Evolutionary conservation across 2,888 invertebrate species (phyloP).

Genomic region (Polietes domitor): DNA sequence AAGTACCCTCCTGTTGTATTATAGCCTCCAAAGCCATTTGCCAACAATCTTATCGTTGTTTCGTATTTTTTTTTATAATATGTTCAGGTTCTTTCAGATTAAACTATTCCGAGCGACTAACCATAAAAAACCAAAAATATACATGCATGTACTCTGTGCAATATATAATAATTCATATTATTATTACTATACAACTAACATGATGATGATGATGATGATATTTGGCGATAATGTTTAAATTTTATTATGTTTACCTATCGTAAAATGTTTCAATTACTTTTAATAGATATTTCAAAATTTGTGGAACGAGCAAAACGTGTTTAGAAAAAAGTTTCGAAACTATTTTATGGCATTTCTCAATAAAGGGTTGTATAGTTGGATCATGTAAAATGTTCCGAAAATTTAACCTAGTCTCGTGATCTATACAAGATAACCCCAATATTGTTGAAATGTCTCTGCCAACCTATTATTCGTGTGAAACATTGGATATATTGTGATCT

Average conservation of each 20-base stretch:
- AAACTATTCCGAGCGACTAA: slow-evolving; percentile 31
- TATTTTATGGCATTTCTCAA: no score
- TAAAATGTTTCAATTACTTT: slow-evolving; percentile 53
- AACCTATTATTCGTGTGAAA: no score
- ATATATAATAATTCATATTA: slow-evolving; percentile 13
- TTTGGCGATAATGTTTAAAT: slow-evolving; percentile 54
- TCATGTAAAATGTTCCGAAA: no score
- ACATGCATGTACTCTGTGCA: neutral
- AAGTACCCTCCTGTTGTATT: no score
- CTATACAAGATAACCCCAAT: no score
- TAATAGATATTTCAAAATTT: slow-evolving; percentile 20
- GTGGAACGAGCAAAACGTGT: slow-evolving; percentile 5
- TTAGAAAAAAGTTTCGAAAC: no score
- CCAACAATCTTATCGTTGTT: slow-evolving; percentile 46
- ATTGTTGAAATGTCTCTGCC: no score
- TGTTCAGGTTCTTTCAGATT: slow-evolving; percentile 40
- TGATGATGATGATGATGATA: no score
- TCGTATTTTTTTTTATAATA: slow-evolving; percentile 11
- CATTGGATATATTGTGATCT: no score
- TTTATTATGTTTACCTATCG: slow-evolving; percentile 58
- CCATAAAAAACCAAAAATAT: neutral
- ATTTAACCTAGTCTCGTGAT: no score
- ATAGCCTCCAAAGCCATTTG: neutral
- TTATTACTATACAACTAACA: slow-evolving; percentile 1
- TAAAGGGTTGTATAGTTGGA: no score